Base-by-base conservation (phyloP, 2,888 invertebrate species). In the Synergus gifuensis region DNA sequence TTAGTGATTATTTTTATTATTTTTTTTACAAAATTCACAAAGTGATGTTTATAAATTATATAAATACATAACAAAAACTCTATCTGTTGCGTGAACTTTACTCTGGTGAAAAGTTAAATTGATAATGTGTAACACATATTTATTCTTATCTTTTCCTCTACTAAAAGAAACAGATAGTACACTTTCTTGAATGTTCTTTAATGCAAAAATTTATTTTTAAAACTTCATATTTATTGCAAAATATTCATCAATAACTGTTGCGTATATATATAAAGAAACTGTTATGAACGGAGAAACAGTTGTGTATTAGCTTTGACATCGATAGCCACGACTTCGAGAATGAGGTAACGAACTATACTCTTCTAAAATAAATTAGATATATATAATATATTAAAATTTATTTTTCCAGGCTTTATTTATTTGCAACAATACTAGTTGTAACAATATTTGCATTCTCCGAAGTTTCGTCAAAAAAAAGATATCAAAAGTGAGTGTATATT, bases 361-460 rank as follows among this genome's bases (percentile, higher is more conserved):
- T 36, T 36, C 0, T 36, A 36, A 36, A 36, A 7, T 36, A 36
- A 36, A 36, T 36, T 7, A 36, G 36, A 36, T 36, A 36, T 36
- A 36, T 63, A 12, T 7, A 63, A 36, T n/a, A n/a, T 12, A 28
- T 14, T 40, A n/a, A 40, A 3, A 46, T 46, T 7, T 49, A 22
- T 69, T 69, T 67, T 2, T 54, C 8, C 14, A 69, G 67, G 46
- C 28, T 69, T 4, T 46, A 46, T 28, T 14, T 69, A 49, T 14
- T 69, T 11, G 28, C 46, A 28, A 28, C 46, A 14, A 28, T 69
- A 22, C 22, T 69, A 8, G 14, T 69, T 14, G 22, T 69, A 46
- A 49, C 67, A 69, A 69, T 69, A 28, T 69, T 22, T 69, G 67
- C 28, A 18, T 28, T 69, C 16, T 44, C 46, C 22, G 46, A 69